phyloP scores from a whole-genome alignment of 2,888 invertebrate species.

The Lasius platythorax region DNA sequence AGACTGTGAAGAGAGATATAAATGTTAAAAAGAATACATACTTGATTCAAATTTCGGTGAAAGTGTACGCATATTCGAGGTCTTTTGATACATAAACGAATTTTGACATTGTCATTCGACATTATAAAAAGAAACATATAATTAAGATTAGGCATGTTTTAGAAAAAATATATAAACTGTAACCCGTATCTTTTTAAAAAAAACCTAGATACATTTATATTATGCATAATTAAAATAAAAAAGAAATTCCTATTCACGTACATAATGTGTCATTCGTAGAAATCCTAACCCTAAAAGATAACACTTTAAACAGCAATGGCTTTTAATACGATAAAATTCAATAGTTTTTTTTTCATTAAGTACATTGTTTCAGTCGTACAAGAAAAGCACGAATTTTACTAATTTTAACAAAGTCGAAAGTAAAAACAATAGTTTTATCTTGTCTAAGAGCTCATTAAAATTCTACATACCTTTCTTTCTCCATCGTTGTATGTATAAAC shows the following conservation, averaged over 20 bases:
- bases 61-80: not conserved
- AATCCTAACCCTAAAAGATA: conserved; percentile 5
- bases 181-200: not conserved
- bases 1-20: too few species aligned
- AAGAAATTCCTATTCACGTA: not conserved
- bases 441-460: not conserved
- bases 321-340: not conserved
- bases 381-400: not conserved
- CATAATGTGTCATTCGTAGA: not conserved
- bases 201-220: not conserved
- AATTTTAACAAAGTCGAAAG: not conserved
- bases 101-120: not conserved
- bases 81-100: not conserved
- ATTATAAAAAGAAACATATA: not conserved
- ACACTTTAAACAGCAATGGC: not conserved
- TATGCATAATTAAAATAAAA: not conserved
- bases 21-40: too few species aligned
- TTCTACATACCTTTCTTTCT: conserved; percentile 78
- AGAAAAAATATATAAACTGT: not conserved
- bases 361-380: not conserved
- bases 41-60: not conserved
- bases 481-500: conserved; percentile 71
- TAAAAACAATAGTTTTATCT: not conserved
- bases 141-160: not conserved
- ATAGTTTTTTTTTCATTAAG: not conserved